These are phyloP conservation scores for Turnix velox DNA, from an alignment of 2,113 vertebrate genomes.

Conservation along the genomic window DNA sequence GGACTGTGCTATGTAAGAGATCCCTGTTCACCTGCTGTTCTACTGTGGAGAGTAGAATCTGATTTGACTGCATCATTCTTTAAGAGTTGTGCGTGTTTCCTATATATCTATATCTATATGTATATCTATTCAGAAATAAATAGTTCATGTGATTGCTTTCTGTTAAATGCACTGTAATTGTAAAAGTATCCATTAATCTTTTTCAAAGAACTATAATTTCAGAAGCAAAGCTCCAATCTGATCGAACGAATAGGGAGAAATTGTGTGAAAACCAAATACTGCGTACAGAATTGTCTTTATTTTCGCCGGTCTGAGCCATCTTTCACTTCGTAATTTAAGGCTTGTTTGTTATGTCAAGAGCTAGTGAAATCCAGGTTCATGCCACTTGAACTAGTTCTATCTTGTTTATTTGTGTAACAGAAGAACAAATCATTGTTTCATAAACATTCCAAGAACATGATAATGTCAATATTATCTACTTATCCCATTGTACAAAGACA, in stretches of 20 bases:
- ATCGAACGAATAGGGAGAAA: not conserved
- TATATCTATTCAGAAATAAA: too few species aligned
- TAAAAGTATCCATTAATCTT: not conserved
- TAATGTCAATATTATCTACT: not conserved
- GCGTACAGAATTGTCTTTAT: not conserved
- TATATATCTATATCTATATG: too few species aligned
- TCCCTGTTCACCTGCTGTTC: not conserved
- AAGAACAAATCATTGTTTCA: constrained; percentile 55
- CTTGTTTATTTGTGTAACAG: constrained; percentile 17
- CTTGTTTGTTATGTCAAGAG: not conserved
- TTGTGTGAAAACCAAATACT: not conserved
- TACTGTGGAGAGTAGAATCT: not conserved
- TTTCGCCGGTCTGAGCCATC: not conserved
- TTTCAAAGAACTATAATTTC: not conserved
- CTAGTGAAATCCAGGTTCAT: not conserved
- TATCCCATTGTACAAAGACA: not conserved
- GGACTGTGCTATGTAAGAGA: not conserved
- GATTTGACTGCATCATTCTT: not conserved
- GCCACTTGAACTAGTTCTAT: constrained; percentile 33
- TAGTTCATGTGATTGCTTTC: not conserved
- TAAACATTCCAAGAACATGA: constrained; percentile 41
- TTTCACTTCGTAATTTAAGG: not conserved
- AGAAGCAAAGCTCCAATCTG: not conserved
- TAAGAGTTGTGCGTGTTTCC: not conserved
- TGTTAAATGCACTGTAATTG: not conserved